phyloP scores from a whole-genome alignment of 53 echinoderm and acorn worm genomes.

The Arbacia lixula region DNA sequence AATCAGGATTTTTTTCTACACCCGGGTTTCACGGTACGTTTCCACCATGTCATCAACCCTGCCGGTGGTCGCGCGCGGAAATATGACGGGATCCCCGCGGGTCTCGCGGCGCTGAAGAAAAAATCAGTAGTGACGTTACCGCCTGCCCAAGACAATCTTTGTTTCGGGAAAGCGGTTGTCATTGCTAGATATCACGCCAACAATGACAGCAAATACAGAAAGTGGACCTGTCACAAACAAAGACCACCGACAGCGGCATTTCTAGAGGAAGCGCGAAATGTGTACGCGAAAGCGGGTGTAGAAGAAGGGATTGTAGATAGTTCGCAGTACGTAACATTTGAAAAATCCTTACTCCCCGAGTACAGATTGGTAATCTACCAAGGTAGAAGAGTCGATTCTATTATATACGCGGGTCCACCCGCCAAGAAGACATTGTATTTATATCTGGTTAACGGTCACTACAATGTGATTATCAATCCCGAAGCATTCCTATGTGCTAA shows the following conservation, averaged over 20 bases:
- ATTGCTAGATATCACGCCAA: background rate
- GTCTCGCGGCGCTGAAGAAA: background rate
- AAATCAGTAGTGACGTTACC: background rate
- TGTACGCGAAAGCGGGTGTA: background rate
- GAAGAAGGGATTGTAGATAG: background rate
- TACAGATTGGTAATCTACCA: background rate
- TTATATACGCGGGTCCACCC: constrained; percentile 27
- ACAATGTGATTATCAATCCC: too few relatives aligned
- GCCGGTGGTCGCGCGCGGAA: background rate
- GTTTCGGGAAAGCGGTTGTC: background rate
- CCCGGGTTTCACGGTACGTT: background rate
- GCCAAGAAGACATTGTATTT: background rate
- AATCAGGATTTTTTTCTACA: background rate
- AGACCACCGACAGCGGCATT: background rate
- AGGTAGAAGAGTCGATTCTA: background rate
- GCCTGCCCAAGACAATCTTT: background rate
- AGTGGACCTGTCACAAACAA: background rate
- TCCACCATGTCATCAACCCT: constrained; percentile 10
- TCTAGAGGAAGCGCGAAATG: background rate
- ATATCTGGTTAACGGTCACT: background rate
- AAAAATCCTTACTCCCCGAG: background rate
- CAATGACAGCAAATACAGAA: background rate
- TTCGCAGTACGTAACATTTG: background rate
- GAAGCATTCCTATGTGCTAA: too few relatives aligned
- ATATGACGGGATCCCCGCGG: background rate